Percentiles rank a stretch among this genome's conserved stretches.
Evolutionary conservation across 2,888 invertebrate species (phyloP).

Genomic region (Halictus quadricinctus): DNA sequence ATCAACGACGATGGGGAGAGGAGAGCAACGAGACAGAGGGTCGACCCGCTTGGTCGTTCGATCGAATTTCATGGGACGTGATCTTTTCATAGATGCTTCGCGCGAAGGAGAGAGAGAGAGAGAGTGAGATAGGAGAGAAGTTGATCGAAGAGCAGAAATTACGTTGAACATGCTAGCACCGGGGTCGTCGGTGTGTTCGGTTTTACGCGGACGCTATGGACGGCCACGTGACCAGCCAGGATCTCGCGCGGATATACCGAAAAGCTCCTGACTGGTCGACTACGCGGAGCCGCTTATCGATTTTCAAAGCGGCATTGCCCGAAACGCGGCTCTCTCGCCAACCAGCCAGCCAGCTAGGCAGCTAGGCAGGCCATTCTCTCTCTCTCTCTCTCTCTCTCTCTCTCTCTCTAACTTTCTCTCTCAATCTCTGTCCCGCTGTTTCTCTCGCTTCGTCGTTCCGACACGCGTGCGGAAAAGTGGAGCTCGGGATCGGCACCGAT

Average conservation of each 20-base stretch:
- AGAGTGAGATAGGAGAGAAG: background rate
- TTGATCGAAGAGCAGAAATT: constrained; percentile 8
- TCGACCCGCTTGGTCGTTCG: background rate
- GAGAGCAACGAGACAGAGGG: background rate
- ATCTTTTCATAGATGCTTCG: background rate
- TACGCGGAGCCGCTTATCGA: constrained; percentile 73
- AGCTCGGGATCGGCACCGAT: constrained; percentile 6
- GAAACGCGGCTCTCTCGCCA: constrained; percentile 59
- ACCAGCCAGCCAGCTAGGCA: constrained; percentile 44
- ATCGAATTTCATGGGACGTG: constrained; percentile 2
- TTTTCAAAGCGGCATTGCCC: constrained; percentile 73
- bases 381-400: background rate
- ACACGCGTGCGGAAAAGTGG: constrained; percentile 25
- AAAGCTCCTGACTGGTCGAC: constrained; percentile 72
- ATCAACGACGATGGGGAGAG: background rate
- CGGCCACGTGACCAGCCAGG: constrained; percentile 64
- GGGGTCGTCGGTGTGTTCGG: constrained; percentile 18
- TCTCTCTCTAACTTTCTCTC: no score
- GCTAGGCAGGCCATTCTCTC: background rate
- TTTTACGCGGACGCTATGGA: constrained; percentile 60
- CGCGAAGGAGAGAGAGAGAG: background rate
- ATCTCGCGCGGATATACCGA: constrained; percentile 69
- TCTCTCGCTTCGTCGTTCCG: constrained; percentile 21
- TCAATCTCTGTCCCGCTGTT: no score
- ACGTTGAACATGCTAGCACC: constrained; percentile 3